Evolutionary conservation across 1,140 invertebrate genomes (phyloP), one percentile per base, ranked within the genome.

Genomic region (Plectrocnemia conspersa): DNA sequence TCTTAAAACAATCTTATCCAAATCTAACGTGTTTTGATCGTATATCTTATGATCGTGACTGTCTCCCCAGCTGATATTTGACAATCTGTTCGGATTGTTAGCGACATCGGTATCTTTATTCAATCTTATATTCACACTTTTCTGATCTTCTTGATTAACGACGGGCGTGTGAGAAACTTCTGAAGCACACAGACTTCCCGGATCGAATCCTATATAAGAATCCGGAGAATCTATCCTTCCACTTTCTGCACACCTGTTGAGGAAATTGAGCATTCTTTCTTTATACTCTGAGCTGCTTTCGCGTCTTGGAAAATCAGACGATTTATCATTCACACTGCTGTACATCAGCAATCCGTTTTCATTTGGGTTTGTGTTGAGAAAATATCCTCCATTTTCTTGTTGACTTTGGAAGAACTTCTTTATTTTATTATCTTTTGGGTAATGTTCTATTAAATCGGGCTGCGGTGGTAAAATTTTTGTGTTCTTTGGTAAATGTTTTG

Each of bases 401-500:
- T 75, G 73, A n/a, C 70, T 74, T 36, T 76, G 59, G 35, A 78
- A 75, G 61, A 77, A 73, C 56, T 72, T 73, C 52, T 75, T 73
- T 24, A 78, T 71, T 61, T 78, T 77, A 49, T 69, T 69, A 60
- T 65, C 74, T 52, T 61, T 64, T 3, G 74, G 73, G 59, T 77
- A 75, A 52, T 78, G 73, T 11, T 76, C 71, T n/a, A 79, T 69
- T 52, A 80, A 64, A 64, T 77, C 73, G 0, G 73, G 72, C 57
- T 73, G 73, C 7, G 69, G 67, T 0, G 69, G 66, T 29, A 71
- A 54, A 0, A 69, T 64, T 55, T 75, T 76, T n/a, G 70, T 69
- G 62, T 73, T 74, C 41, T 69, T 56, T 2, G 68, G 70, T 21
- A 69, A 45, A 50, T 71, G 72, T 41, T 69, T 68, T 0, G 72